Evolutionary conservation across 2,888 invertebrate genomes (phyloP), one percentile per base, ranked within the genome.

Genomic region (Osmoderma eremita): DNA sequence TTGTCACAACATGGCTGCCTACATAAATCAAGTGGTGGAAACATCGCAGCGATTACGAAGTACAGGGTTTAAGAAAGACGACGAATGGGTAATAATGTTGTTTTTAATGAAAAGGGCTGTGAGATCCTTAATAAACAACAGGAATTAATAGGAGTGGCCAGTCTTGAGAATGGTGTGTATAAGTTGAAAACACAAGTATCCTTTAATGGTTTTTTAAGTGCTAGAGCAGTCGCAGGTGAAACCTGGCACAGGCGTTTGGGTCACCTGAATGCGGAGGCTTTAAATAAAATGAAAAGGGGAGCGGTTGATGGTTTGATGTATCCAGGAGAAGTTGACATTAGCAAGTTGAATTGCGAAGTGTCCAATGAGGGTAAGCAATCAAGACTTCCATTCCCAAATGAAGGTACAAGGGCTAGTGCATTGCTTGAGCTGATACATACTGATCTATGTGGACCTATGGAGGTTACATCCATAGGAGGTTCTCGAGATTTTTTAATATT

Each of bases 1-100:
- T 42, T 62, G 42, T 45, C 71, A 18, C 50, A 58, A 38, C 5
- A 71, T 73, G 72, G 64, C 62, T 2, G n/a, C 51, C 8, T 73
- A 73, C 65, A 70, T 78, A 1, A 78, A 71, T 54, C 76, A 75
- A 62, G 51, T 78, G 0, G 63, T 76, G 1, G 76, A 75, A 56
- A 77, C 71, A 6, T 49, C 71, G 1, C 75, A 74, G 20, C 71
- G 70, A 65, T 70, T 77, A 41, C 67, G 67, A 15, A 45, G 74
- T 42, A 78, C 76, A 1, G 76, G 75, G 12, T 78, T 78, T 56
- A 67, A 72, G n/a, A 24, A 4, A 24, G 24, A 24, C 24, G 24
- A 24, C n/a, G n/a, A 24, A 54, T n/a, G 3, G 54, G 54, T 12
- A 56, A 56, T 56, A 38, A 24, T 36, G 56, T 56, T 12, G 36